phyloP scores from a whole-genome alignment of 2,888 invertebrate species.

The Gastrophysa polygoni region DNA sequence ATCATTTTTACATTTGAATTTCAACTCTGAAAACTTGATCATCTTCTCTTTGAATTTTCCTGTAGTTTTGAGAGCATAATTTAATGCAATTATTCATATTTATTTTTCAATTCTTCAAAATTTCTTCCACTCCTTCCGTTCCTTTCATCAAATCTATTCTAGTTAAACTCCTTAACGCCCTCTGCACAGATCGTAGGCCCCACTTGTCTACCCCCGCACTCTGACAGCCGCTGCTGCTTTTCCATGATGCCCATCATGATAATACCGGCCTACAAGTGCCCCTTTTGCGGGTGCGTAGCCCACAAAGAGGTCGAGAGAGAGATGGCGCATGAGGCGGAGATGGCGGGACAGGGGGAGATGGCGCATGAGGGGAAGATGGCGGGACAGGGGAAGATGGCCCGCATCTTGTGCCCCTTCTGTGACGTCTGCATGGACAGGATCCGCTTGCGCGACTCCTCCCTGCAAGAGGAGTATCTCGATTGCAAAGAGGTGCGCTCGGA shows the following conservation, averaged over 20 bases:
- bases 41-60: too few species aligned
- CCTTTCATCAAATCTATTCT: too few species aligned
- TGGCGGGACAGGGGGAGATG: too few species aligned
- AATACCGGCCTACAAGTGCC: constrained; percentile 51
- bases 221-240: constrained; percentile 50
- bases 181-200: constrained; percentile 47
- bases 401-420: constrained; percentile 52
- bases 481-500: constrained; percentile 29
- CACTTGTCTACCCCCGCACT: constrained; percentile 50
- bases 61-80: too few species aligned
- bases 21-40: too few species aligned
- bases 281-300: constrained; percentile 48
- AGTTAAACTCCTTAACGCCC: constrained; percentile 19
- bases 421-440: constrained; percentile 49
- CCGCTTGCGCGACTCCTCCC: constrained; percentile 11
- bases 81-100: too few species aligned
- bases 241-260: constrained; percentile 52
- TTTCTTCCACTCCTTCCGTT: too few species aligned
- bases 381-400: too few species aligned
- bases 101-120: too few species aligned
- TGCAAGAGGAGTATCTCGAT: constrained; percentile 4
- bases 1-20: too few species aligned
- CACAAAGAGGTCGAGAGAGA: constrained; percentile 46
- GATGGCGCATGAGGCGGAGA: too few species aligned
- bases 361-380: too few species aligned